These are phyloP conservation scores for Drosophila persimilis DNA, from an alignment of 1,140 invertebrate genomes.

Conservation along the genomic window DNA sequence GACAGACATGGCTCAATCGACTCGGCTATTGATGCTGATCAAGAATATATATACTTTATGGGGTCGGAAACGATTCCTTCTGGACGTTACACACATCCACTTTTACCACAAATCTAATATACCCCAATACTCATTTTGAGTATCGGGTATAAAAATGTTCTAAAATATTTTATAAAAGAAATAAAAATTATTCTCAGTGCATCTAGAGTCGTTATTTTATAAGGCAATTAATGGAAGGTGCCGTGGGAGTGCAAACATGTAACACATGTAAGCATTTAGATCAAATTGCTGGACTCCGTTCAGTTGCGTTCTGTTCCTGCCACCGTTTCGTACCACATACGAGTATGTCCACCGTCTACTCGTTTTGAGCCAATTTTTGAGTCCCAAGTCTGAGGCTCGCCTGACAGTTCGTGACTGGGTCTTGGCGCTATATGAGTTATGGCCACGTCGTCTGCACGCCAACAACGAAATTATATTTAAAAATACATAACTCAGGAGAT, in stretches of 20 bases:
- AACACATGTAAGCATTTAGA: slow-evolving; percentile 54
- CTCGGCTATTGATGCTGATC: too few species aligned
- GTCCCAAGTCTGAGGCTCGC: slow-evolving; percentile 2
- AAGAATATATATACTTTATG: too few species aligned
- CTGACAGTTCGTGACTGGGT: slow-evolving; percentile 76
- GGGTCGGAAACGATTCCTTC: too few species aligned
- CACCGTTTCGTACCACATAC: too few species aligned
- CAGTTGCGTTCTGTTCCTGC: neutral
- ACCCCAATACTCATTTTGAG: too few species aligned
- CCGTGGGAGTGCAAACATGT: slow-evolving; percentile 68
- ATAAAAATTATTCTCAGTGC: slow-evolving; percentile 3
- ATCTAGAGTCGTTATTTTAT: slow-evolving; percentile 63
- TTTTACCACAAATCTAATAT: too few species aligned
- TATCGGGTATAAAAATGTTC: too few species aligned
- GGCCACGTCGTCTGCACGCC: slow-evolving; percentile 74
- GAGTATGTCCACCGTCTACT: too few species aligned
- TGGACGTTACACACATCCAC: too few species aligned
- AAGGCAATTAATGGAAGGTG: slow-evolving; percentile 63
- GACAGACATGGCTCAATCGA: too few species aligned
- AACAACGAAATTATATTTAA: slow-evolving; percentile 83
- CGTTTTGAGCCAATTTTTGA: too few species aligned
- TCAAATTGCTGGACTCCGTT: slow-evolving; percentile 25
- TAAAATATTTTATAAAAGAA: too few species aligned
- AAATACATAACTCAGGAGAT: slow-evolving; percentile 82
- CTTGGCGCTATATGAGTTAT: slow-evolving; percentile 80